Base-by-base conservation (phyloP, 2,797 vertebrate genomes). In the Allobates femoralis region DNA sequence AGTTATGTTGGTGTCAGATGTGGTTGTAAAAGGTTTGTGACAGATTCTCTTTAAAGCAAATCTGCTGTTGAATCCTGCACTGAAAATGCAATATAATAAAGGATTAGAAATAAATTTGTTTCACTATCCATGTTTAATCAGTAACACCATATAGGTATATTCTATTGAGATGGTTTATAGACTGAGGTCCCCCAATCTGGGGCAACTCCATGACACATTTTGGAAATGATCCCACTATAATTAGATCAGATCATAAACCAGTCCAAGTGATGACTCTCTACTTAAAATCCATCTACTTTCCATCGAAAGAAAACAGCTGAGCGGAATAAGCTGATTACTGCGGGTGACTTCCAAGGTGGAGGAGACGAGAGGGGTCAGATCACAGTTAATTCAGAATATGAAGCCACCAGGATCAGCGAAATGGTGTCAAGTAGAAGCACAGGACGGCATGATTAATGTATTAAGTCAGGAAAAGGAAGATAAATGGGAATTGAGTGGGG, bases 301-400 rank as follows among this genome's bases (percentile, higher is more conserved):
- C 56, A 62, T 41, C 19, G 15, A 46, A 41, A 37, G 21, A 26
- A 14, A 41, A 26, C 15, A 62, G 34, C 26, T 21, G 12, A 21
- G 30, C 53, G 23, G 56, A 79, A 34, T 79, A 46, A 41, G 34
- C 53, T 46, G 77, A 79, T 79, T 79, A 79, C 34, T 41, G 56
- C 7, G 21, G 34, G 19, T 79, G 41, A 26, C 46, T 64, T 16
- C 41, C 56, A 79, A n/a, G 77, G 77, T 58, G 19, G 55, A 60
- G 77, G 28, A n/a, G 77, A 79, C 55, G 34, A 34, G 67, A 14
- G 50, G 46, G 76, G 76, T 78, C 77, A 79, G 18, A 37, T 60
- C 11, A n/a, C 28, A 60, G 77, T 26, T 79, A 79, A 79, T 79
- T 79, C 60, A 41, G 32, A 60, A 28, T 30, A 50, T 28, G 73